Evolutionary conservation across 1,140 invertebrate species (phyloP), one percentile per base, ranked within the genome.

Genomic region (Drosophila pachea): DNA sequence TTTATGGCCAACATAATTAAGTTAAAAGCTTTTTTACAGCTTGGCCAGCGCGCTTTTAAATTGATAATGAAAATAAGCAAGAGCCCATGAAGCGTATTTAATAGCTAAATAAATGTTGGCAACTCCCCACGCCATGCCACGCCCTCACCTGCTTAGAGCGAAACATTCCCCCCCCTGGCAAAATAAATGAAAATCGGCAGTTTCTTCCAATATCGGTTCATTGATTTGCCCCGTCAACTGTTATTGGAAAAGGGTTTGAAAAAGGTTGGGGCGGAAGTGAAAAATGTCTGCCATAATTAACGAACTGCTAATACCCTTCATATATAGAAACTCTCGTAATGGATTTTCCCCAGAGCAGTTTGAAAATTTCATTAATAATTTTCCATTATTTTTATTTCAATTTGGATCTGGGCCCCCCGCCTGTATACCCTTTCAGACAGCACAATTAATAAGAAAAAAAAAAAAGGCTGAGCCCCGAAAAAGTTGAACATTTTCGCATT

Each of bases 1-100:
- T 84, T 84, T 84, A 84, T 86, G 74, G 81, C 76, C 81, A 83
- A 86, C 81, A 86, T 86, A 86, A 86, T 86, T 86, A 86, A 86
- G 77, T 86, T 86, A 81, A 86, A 86, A 86, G 81, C 82, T 86
- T 86, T 86, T 86, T 86, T 86, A 86, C 74, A 77, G 71, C 67
- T 65, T 52, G 52, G 50, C 58, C 48, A 49, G 76, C 65, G 49
- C 76, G 73, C 79, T 77, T 67, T 68, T 68, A 86, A 86, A 86
- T 84, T 86, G 81, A 84, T 81, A 84, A 84, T 84, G 81, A 86
- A 86, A 86, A 86, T 81, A 86, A 72, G 71, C 66, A 86, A 77
- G 77, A 22, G 52, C 71, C 65, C 83, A 76, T 84, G 82, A 79
- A 83, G 81, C 79, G 81, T 81, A 73, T 86, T 84, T 84, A 84